Conservation (phyloP, 2,888 invertebrate species). For the Drosophila affinis region DNA sequence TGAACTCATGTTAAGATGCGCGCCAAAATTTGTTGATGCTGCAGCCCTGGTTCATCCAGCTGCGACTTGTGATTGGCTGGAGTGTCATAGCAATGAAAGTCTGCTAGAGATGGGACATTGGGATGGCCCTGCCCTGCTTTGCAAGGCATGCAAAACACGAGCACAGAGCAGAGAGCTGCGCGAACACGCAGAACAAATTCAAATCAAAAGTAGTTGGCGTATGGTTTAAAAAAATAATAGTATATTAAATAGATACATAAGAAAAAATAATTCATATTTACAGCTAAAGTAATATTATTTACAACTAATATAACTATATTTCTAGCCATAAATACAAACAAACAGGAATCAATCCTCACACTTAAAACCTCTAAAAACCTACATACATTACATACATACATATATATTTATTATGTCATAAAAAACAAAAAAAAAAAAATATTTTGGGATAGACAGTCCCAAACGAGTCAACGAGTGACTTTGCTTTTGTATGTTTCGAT, state of each 20-base stretch:
- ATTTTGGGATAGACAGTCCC: too few relatives aligned
- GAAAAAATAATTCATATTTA: conserved; percentile 37
- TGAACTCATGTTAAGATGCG: background rate
- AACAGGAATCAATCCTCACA: too few relatives aligned
- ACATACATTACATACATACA: conserved; percentile 8
- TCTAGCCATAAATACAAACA: conserved; percentile 2
- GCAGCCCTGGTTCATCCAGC: background rate
- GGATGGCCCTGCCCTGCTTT: too few relatives aligned
- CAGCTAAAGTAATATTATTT: conserved; percentile 40
- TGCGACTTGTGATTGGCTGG: background rate
- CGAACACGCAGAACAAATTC: background rate
- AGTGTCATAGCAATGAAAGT: background rate
- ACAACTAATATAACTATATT: conserved; percentile 41
- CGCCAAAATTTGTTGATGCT: background rate
- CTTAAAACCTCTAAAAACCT: too few relatives aligned
- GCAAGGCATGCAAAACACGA: background rate
- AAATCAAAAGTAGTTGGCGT: conserved; percentile 2
- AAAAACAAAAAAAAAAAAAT: conserved; percentile 5
- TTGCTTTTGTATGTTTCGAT: background rate
- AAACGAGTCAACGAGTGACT: too few relatives aligned
- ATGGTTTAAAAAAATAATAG: conserved; percentile 27
- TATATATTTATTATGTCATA: conserved; percentile 9
- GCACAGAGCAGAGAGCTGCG: too few relatives aligned
- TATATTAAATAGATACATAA: conserved; percentile 39
- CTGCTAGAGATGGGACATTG: background rate